phyloP scores from a whole-genome alignment of 1,140 invertebrate species.

The Bemisia tabaci region DNA sequence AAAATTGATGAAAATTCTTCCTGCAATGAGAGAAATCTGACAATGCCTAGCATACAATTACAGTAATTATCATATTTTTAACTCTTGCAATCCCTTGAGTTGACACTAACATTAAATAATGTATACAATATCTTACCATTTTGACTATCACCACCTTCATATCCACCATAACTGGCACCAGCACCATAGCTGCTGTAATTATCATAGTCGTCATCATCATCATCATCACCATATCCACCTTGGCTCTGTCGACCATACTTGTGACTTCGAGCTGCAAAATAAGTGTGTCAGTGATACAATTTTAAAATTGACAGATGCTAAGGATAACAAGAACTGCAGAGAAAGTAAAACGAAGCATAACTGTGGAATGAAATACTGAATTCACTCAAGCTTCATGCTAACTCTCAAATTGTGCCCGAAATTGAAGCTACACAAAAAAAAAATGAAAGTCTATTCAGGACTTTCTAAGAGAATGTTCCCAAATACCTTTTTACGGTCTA shows the following conservation, averaged over 20 bases:
- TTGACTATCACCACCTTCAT: constrained; percentile 21
- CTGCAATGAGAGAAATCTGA: too few relatives aligned
- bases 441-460: not conserved
- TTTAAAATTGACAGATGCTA: not conserved
- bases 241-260: constrained; percentile 70
- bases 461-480: too few relatives aligned
- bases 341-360: constrained; percentile 14
- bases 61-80: too few relatives aligned
- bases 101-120: too few relatives aligned
- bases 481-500: too few relatives aligned
- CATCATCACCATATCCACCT: constrained; percentile 40
- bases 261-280: constrained; percentile 50
- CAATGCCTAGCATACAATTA: too few relatives aligned
- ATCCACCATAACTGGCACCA: constrained; percentile 24
- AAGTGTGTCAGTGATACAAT: constrained; percentile 13
- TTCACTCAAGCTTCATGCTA: not conserved
- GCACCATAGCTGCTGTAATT: constrained; percentile 34
- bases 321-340: not conserved
- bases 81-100: too few relatives aligned
- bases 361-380: constrained; percentile 5
- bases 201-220: constrained; percentile 34
- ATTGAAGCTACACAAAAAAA: not conserved
- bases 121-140: too few relatives aligned
- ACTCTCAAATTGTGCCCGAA: not conserved
- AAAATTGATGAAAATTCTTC: too few relatives aligned